phyloP scores from a whole-genome alignment of 2,888 invertebrate genomes.

The Tenthredo notha region DNA sequence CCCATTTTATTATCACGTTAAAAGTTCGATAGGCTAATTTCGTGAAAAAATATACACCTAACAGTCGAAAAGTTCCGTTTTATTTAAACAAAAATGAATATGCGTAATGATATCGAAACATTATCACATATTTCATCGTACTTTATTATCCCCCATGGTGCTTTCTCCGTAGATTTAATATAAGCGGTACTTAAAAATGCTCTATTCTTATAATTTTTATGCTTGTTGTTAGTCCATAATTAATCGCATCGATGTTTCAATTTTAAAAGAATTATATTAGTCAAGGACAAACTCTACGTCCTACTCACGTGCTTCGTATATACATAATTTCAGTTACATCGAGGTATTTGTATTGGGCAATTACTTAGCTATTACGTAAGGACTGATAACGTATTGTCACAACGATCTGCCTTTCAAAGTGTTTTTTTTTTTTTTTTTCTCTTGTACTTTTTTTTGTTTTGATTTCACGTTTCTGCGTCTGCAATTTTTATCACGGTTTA shows the following conservation, averaged over 20 bases:
- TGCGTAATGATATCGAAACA: not conserved
- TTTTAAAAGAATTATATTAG: not conserved
- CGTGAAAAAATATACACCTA: not conserved
- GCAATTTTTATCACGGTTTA: too few relatives aligned
- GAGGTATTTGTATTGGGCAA: not conserved
- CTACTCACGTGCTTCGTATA: not conserved
- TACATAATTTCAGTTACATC: not conserved
- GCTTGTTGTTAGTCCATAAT: not conserved
- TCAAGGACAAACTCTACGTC: not conserved
- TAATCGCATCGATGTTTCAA: not conserved
- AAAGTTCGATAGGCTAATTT: not conserved
- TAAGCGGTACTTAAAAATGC: not conserved
- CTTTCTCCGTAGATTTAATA: not conserved
- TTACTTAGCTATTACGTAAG: not conserved
- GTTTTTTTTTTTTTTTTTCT: not conserved
- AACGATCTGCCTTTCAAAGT: not conserved
- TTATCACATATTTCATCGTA: not conserved
- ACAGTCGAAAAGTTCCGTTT: not conserved
- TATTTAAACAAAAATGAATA: not conserved
- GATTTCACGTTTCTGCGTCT: too few relatives aligned
- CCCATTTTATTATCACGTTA: not conserved
- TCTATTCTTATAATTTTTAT: not conserved
- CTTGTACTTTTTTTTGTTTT: too few relatives aligned
- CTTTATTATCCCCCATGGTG: not conserved
- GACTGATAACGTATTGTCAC: conserved; percentile 15